Evolutionary conservation across 2,113 vertebrate species (phyloP).

Genomic region (Numenius arquata): DNA sequence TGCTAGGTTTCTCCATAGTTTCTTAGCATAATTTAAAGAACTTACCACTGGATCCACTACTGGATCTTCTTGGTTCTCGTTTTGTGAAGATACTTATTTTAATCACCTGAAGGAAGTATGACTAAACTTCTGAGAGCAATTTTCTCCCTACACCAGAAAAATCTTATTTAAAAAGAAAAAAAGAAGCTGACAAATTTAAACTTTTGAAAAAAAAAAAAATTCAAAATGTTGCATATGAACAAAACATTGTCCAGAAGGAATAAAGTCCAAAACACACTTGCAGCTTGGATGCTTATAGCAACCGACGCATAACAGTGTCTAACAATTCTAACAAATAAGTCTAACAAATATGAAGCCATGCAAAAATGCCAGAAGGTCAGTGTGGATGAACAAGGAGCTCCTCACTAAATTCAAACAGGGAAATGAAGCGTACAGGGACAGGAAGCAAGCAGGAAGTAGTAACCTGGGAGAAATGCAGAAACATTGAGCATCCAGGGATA

Average conservation of each 20-base stretch:
- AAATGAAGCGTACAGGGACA: neutral
- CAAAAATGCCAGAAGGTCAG: neutral
- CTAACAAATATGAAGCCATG: neutral
- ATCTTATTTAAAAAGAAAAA: neutral
- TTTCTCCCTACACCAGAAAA: neutral
- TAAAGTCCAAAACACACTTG: neutral
- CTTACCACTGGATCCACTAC: neutral
- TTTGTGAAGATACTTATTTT: neutral
- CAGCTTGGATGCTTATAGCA: neutral
- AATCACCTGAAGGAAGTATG: neutral
- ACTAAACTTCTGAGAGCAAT: neutral
- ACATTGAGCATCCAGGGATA: neutral
- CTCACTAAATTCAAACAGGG: neutral
- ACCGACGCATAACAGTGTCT: neutral
- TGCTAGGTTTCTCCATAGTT: neutral
- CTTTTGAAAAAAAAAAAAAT: neutral
- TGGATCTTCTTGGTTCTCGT: neutral
- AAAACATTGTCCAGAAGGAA: neutral
- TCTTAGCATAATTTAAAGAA: neutral
- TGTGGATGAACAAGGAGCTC: neutral
- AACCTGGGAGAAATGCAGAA: neutral
- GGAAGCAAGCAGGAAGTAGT: neutral
- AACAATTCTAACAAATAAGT: neutral
- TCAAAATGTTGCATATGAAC: neutral
- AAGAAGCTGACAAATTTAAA: neutral